These are phyloP conservation scores for Chelonia mydas DNA, from an alignment of 2,797 vertebrate genomes.

Conservation along the genomic window DNA sequence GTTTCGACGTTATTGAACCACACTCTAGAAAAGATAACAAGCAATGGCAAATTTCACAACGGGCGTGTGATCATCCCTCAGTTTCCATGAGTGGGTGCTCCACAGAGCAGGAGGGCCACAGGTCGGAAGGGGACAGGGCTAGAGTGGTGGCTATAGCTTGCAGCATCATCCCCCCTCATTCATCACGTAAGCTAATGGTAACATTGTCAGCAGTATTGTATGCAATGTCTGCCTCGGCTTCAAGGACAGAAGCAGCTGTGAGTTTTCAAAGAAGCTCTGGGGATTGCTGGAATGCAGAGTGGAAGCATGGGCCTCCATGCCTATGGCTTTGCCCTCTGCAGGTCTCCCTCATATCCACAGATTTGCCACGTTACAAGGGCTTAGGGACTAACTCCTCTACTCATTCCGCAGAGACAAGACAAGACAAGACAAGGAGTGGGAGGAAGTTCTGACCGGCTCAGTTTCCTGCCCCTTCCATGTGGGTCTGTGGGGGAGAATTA, in stretches of 20 bases:
- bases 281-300: neutral
- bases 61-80: neutral
- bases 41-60: neutral
- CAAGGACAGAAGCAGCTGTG: neutral
- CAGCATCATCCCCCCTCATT: neutral
- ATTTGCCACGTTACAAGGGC: too few species aligned
- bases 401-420: neutral
- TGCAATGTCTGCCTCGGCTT: neutral
- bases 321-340: neutral
- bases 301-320: neutral
- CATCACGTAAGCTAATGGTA: neutral
- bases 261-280: neutral
- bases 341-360: neutral
- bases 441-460: rapidly evolving
- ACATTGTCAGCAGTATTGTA: neutral
- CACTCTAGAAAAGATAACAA: neutral
- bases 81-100: neutral
- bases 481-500: neutral
- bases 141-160: neutral
- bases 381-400: neutral
- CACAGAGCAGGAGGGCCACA: neutral
- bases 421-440: neutral
- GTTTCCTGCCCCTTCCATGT: neutral
- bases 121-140: neutral
- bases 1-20: neutral